These are phyloP conservation scores for Dicycla oo DNA, from an alignment of 2,888 invertebrate species.

Conservation along the genomic window DNA sequence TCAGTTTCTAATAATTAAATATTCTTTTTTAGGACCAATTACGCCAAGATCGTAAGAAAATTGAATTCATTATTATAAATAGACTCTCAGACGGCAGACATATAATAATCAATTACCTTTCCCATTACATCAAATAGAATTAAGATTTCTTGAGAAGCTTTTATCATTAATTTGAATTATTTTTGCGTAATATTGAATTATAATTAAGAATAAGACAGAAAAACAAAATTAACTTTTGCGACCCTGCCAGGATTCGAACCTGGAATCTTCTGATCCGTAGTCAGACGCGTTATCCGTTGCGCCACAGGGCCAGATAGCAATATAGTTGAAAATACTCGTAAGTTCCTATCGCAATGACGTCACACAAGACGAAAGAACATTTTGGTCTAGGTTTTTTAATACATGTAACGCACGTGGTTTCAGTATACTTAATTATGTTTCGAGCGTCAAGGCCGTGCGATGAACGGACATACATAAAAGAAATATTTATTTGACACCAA, in stretches of 20 bases:
- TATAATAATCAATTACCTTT: slow-evolving; percentile 51
- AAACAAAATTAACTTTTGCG: slow-evolving; percentile 69
- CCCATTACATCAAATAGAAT: slow-evolving; percentile 23
- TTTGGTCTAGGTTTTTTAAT: slow-evolving; percentile 3
- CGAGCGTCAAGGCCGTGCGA: background rate
- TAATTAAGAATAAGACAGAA: slow-evolving; percentile 16
- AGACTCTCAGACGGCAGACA: slow-evolving; percentile 25
- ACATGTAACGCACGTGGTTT: background rate
- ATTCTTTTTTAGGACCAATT: slow-evolving; percentile 35
- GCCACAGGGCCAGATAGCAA: slow-evolving; percentile 89
- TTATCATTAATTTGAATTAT: slow-evolving; percentile 14
- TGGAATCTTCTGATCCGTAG: slow-evolving; percentile 94
- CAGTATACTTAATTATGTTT: background rate
- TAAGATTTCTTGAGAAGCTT: slow-evolving; percentile 36
- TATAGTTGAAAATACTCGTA: slow-evolving; percentile 28
- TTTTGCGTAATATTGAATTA: background rate
- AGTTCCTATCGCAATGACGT: slow-evolving; percentile 28
- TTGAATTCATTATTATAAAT: slow-evolving; percentile 49
- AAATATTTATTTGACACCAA: no score
- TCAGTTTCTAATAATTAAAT: slow-evolving; percentile 10
- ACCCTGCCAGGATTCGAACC: slow-evolving; percentile 92
- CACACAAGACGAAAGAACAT: background rate
- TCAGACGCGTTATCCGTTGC: slow-evolving; percentile 93
- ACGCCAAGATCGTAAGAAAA: slow-evolving; percentile 27
- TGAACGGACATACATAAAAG: background rate